These are phyloP conservation scores for Sclerurus mexicanus DNA, from an alignment of 2,113 vertebrate genomes.

Conservation along the genomic window DNA sequence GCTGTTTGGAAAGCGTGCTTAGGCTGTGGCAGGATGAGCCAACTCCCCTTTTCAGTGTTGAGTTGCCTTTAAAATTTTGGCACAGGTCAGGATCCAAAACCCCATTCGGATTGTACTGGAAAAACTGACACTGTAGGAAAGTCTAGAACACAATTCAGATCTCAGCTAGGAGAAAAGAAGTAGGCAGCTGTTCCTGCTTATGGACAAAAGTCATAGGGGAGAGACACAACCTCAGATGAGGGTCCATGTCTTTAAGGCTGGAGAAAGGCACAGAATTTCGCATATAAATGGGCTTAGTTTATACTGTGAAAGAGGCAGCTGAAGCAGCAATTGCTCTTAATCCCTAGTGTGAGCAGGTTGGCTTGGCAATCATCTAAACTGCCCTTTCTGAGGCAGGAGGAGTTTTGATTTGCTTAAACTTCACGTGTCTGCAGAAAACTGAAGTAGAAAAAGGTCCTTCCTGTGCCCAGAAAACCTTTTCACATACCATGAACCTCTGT, in stretches of 20 bases:
- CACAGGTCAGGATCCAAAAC: background rate
- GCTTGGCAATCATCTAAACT: background rate
- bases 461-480: background rate
- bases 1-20: background rate
- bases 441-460: background rate
- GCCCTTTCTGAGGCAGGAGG: background rate
- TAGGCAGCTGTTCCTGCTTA: background rate
- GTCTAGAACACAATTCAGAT: background rate
- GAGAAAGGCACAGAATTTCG: background rate
- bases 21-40: background rate
- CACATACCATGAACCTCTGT: rapidly evolving
- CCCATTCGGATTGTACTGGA: background rate
- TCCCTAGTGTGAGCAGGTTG: background rate
- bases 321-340: background rate
- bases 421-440: rapidly evolving
- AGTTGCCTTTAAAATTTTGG: background rate
- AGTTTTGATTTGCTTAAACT: background rate
- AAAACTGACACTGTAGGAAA: background rate
- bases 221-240: background rate
- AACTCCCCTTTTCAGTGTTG: background rate
- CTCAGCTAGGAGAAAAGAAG: background rate
- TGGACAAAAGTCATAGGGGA: background rate
- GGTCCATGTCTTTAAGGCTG: background rate
- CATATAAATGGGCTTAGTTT: background rate
- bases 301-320: background rate